A percentile compares a stretch with the other conserved stretches of the same genome.
Evolutionary conservation across 2,888 invertebrate species (phyloP).

Genomic region (Sipha maydis): DNA sequence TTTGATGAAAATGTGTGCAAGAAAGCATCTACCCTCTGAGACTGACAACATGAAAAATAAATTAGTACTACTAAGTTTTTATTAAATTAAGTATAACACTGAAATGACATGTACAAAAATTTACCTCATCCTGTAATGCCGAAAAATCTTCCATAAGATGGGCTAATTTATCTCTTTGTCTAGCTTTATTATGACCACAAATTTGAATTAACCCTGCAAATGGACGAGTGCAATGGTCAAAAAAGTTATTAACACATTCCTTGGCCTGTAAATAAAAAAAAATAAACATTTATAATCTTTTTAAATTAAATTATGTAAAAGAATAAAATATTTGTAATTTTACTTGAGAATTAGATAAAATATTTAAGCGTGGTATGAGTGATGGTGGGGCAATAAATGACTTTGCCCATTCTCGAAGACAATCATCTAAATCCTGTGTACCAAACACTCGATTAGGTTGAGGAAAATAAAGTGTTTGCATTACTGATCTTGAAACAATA

Average conservation of each 20-base stretch:
- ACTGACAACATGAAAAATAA: constrained; percentile 70
- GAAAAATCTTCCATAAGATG: constrained; percentile 91
- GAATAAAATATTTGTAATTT: constrained; percentile 23
- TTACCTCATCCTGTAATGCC: constrained; percentile 89
- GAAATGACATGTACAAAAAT: too few relatives aligned
- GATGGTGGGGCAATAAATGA: constrained; percentile 91
- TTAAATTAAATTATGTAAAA: background rate
- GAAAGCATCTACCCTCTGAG: constrained; percentile 88
- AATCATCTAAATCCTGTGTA: constrained; percentile 77
- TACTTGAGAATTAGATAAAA: constrained; percentile 75
- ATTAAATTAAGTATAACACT: background rate
- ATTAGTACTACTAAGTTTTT: constrained; percentile 3
- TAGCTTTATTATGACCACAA: constrained; percentile 93
- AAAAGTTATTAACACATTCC: constrained; percentile 88
- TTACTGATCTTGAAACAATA: constrained; percentile 88
- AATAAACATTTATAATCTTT: constrained; percentile 26
- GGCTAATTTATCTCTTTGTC: constrained; percentile 93
- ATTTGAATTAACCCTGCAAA: constrained; percentile 87
- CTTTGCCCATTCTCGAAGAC: constrained; percentile 85
- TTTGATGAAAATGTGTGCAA: constrained; percentile 78
- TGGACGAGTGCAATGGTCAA: constrained; percentile 85
- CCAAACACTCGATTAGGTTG: constrained; percentile 71
- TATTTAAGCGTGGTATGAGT: constrained; percentile 78
- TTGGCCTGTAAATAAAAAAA: constrained; percentile 74
- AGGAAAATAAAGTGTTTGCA: constrained; percentile 83